These are phyloP conservation scores for Dynastes hyllus DNA, from an alignment of 2,888 invertebrate genomes.

Conservation along the genomic window DNA sequence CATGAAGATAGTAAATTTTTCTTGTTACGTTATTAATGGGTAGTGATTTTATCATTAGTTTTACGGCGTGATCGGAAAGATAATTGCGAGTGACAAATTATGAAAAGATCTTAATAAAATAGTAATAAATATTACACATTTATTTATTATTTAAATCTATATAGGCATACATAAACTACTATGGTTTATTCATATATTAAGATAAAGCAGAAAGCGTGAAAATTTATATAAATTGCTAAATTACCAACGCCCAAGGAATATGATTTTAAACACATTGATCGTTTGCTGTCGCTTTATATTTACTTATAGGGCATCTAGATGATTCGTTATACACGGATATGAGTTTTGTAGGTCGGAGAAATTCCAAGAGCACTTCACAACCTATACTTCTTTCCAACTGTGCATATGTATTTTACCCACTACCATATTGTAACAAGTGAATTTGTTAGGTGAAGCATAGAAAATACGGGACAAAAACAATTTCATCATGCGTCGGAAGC, in stretches of 20 bases:
- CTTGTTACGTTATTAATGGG: not conserved
- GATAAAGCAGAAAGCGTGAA: not conserved
- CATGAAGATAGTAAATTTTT: not conserved
- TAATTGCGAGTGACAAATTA: not conserved
- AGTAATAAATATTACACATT: not conserved
- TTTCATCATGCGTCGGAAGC: too few relatives aligned
- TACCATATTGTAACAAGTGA: too few relatives aligned
- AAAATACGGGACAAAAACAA: too few relatives aligned
- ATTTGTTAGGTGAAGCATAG: too few relatives aligned
- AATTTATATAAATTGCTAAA: constrained; percentile 3
- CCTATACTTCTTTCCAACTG: too few relatives aligned
- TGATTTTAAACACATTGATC: too few relatives aligned
- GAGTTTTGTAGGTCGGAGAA: too few relatives aligned
- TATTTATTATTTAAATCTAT: not conserved
- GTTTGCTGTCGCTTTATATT: too few relatives aligned
- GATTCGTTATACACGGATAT: too few relatives aligned
- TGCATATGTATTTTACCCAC: too few relatives aligned
- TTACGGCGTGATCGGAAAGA: not conserved
- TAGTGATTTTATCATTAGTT: not conserved
- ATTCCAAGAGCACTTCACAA: too few relatives aligned
- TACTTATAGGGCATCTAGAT: too few relatives aligned
- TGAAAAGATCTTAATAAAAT: not conserved
- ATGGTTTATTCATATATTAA: not conserved
- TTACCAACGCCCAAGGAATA: not conserved
- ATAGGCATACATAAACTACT: not conserved